Evolutionary conservation across 2,888 invertebrate genomes (phyloP), one percentile per base, ranked within the genome.

Genomic region (Bibio marci): DNA sequence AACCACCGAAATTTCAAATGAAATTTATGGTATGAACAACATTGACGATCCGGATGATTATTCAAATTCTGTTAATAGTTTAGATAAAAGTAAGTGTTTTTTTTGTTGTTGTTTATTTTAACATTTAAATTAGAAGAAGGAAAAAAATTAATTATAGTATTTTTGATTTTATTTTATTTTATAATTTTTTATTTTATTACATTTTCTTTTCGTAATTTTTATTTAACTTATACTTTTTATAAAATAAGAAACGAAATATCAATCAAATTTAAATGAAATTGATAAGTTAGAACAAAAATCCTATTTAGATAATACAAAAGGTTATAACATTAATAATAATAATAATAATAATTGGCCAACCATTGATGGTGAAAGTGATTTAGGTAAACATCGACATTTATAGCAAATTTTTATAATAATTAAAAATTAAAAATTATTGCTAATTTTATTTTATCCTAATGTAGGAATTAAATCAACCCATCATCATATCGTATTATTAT

Each of bases 251-350:
- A 34, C 17, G 4, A 35, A 35, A 18, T 40, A 35, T 36, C 40
- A 36, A 36, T 40, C 40, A 26, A 73, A 73, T 55, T 62, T 80
- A 55, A 81, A 81, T 59, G 80, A 80, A 63, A 80, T 80, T 56
- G 80, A 76, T 59, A 80, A 80, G 63, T 78, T 78, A 38, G 80
- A 80, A 60, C 79, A 80, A 59, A 80, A 80, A 63, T 71, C 76
- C 42, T 54, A 55, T 18, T 66, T 67, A 52, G 73, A 74, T 51
- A 69, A 69, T 35, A 63, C 67, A 41, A 68, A 68, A 52, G 59
- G 65, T 49, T 63, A 66, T 51, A n/a, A n/a, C n/a, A n/a, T n/a
- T n/a, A n/a, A n/a, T n/a, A n/a, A n/a, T n/a, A n/a, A n/a, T n/a
- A n/a, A n/a, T n/a, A n/a, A n/a, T n/a, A 68, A 67, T 22, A 68